Evolutionary conservation across 2,888 invertebrate genomes (phyloP).

Genomic region (Drosophila cracens): DNA sequence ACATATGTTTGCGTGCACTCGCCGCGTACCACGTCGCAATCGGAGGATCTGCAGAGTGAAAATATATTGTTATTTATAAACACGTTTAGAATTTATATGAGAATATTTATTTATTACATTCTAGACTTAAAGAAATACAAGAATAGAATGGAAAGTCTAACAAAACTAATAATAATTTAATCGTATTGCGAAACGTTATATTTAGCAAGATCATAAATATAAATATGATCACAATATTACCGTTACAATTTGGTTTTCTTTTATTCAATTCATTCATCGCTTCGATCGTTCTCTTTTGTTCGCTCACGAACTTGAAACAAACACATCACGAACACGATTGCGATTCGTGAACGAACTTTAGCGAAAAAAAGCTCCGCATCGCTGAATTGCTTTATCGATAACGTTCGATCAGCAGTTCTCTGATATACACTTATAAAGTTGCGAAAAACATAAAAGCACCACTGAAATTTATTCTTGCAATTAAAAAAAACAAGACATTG

Average conservation of each 20-base stretch:
- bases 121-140: not conserved
- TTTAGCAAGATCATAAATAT: not conserved
- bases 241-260: not conserved
- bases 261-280: not conserved
- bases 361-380: not conserved
- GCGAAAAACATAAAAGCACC: no score
- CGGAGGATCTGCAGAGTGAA: constrained; percentile 89
- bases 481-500: not conserved
- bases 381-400: not conserved
- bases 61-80: not conserved
- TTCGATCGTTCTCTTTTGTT: not conserved
- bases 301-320: not conserved
- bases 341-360: not conserved
- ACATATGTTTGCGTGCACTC: constrained; percentile 95
- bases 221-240: not conserved
- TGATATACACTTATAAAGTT: not conserved
- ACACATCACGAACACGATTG: not conserved
- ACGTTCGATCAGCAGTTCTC: not conserved
- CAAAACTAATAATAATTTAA: not conserved
- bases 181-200: not conserved
- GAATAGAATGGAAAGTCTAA: not conserved
- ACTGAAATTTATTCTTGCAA: not conserved
- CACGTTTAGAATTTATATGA: not conserved
- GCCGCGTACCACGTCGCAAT: constrained; percentile 95
- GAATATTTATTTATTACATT: not conserved